Evolutionary conservation across 2,797 vertebrate genomes (phyloP).

Genomic region (Chaetophractus vellerosus): DNA sequence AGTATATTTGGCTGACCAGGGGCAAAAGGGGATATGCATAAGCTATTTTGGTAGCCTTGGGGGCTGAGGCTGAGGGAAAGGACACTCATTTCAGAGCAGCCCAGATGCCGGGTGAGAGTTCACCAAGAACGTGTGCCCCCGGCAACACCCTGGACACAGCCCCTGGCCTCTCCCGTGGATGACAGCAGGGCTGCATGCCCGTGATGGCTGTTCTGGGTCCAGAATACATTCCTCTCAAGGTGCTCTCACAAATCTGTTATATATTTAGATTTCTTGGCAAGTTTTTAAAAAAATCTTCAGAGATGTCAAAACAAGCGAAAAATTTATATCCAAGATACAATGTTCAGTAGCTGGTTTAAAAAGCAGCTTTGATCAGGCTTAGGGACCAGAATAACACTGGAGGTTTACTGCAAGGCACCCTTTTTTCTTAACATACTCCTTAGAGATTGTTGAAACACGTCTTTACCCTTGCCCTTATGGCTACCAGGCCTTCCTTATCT

Average conservation of each 20-base stretch:
- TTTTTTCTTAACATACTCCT: conserved; percentile 56
- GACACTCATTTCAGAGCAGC: conserved; percentile 14
- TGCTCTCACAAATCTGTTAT: conserved; percentile 79
- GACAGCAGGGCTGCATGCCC: not conserved
- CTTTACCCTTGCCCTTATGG: not conserved
- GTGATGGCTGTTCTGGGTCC: conserved; percentile 38
- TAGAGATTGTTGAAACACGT: conserved; percentile 12
- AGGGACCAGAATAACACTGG: conserved; percentile 72
- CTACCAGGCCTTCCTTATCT: not conserved
- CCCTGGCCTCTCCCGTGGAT: not conserved
- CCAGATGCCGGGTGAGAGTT: not conserved
- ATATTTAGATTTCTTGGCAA: conserved; percentile 73
- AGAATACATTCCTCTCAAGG: conserved; percentile 74
- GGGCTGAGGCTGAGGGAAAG: conserved; percentile 1
- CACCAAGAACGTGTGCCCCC: not conserved
- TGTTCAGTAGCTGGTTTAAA: conserved; percentile 78
- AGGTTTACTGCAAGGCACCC: conserved; percentile 57
- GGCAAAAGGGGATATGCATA: not conserved
- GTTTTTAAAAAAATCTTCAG: conserved; percentile 78
- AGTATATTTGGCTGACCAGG: not conserved
- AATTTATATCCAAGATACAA: conserved; percentile 80
- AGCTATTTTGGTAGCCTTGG: not conserved
- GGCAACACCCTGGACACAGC: not conserved
- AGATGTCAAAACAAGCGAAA: conserved; percentile 82
- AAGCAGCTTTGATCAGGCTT: conserved; percentile 77